Evolutionary conservation across 53 echinoderm and acorn worm genomes (phyloP).

Genomic region (Paracentrotus lividus): DNA sequence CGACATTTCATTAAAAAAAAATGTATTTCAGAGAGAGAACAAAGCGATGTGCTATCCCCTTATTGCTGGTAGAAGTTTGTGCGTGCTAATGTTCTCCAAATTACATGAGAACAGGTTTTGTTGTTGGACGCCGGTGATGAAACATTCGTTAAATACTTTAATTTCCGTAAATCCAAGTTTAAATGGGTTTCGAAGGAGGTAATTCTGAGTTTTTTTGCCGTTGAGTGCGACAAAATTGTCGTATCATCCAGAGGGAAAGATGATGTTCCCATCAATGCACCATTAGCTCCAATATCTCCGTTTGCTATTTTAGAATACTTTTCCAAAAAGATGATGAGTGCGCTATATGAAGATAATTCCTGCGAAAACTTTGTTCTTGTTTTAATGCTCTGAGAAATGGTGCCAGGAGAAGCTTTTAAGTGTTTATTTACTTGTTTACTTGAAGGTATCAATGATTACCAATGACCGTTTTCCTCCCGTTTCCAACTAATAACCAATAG

Average conservation of each 20-base stretch:
- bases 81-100: not conserved
- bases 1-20: not conserved
- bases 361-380: not conserved
- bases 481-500: not conserved
- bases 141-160: not conserved
- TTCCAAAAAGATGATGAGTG: not conserved
- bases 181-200: not conserved
- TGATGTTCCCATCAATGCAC: not conserved
- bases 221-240: not conserved
- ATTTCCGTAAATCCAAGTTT: not conserved
- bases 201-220: not conserved
- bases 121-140: not conserved
- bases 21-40: not conserved
- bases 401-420: not conserved
- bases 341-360: not conserved
- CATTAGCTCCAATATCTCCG: not conserved
- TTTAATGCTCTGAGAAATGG: not conserved
- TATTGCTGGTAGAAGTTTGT: not conserved
- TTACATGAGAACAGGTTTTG: not conserved
- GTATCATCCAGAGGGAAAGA: not conserved
- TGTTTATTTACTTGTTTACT: constrained; percentile 30
- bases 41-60: not conserved
- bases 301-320: not conserved
- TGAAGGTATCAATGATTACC: not conserved
- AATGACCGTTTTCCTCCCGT: not conserved